These are phyloP conservation scores for Meandrina meandrites DNA, from an alignment of 92 coral and sea anemone genomes.

Conservation along the genomic window DNA sequence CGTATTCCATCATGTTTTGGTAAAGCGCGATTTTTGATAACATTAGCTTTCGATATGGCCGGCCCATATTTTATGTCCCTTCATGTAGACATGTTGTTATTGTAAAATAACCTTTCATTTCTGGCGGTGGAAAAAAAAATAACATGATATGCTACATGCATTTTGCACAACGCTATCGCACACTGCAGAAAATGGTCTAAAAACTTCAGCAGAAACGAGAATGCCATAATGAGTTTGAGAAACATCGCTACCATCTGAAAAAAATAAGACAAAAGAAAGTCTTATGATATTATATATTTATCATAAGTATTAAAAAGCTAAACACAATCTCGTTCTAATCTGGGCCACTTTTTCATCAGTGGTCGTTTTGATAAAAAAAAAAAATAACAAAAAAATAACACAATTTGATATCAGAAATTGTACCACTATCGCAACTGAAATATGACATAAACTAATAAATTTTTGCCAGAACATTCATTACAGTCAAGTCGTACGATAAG, in stretches of 20 bases:
- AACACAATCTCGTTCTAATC: background rate
- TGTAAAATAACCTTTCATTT: no score
- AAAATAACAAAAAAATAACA: no score
- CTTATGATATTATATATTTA: background rate
- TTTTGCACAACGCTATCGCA: no score
- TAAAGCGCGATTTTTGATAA: background rate
- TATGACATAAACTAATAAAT: background rate
- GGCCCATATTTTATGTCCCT: no score
- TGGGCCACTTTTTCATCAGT: background rate
- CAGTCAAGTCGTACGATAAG: background rate
- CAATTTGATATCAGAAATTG: background rate
- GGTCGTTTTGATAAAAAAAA: background rate
- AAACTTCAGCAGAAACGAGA: background rate
- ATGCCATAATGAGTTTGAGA: background rate
- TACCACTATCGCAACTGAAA: background rate
- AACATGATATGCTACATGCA: no score
- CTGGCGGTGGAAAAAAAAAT: no score
- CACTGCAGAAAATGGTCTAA: no score
- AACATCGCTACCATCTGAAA: background rate
- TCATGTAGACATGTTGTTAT: no score
- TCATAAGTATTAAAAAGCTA: background rate
- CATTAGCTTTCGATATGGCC: background rate
- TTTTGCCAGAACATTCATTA: background rate
- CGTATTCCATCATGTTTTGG: background rate
- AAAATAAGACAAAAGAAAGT: background rate